Evolutionary conservation across 2,797 vertebrate species (phyloP).

Genomic region (Pseudocheirus occidentalis): DNA sequence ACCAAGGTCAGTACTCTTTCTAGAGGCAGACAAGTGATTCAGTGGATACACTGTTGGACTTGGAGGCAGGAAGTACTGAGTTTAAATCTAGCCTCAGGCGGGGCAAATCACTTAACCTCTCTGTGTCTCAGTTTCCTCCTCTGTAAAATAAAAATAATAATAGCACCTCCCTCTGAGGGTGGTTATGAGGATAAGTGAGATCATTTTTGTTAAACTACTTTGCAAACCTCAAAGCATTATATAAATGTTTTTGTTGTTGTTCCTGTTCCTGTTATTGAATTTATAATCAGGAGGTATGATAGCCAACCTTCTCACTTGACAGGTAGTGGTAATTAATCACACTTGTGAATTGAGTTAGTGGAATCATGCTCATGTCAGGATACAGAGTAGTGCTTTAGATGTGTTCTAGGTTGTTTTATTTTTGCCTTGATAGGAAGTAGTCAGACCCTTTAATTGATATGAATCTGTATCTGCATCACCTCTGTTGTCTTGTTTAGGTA

Average conservation of each 20-base stretch:
- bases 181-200: not conserved
- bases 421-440: not conserved
- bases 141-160: not conserved
- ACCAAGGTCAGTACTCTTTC: not conserved
- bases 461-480: not conserved
- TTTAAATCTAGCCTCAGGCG: not conserved
- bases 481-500: not conserved
- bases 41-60: not conserved
- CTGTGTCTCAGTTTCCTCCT: not conserved
- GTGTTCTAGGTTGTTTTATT: not conserved
- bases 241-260: not conserved
- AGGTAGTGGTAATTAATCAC: not conserved
- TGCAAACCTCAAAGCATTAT: not conserved
- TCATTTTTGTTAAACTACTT: not conserved
- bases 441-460: not conserved
- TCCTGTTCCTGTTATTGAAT: not conserved
- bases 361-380: not conserved
- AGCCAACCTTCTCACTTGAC: conserved; percentile 18
- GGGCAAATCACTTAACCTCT: not conserved
- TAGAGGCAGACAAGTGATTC: not conserved
- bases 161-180: not conserved
- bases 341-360: not conserved
- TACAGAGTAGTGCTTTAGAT: not conserved
- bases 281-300: not conserved
- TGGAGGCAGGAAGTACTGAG: not conserved